phyloP scores from a whole-genome alignment of 2,888 invertebrate genomes.

The Ceramica pisi region DNA sequence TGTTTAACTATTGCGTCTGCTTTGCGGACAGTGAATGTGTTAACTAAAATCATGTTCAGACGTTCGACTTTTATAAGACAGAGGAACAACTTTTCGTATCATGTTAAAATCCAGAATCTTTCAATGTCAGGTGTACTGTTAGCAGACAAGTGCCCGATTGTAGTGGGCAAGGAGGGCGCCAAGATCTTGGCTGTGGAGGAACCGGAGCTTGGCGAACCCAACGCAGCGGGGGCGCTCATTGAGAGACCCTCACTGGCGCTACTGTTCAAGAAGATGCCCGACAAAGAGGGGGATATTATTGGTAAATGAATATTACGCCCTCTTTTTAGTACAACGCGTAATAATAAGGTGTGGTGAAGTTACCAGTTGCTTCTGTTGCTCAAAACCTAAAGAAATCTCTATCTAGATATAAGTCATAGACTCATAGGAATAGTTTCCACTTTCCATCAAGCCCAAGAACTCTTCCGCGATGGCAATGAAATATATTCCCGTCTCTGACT shows the following conservation, averaged over 20 bases:
- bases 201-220: slow-evolving; percentile 76
- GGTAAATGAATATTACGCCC: slow-evolving; percentile 67
- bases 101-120: neutral
- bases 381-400: neutral
- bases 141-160: slow-evolving; percentile 86
- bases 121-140: slow-evolving; percentile 78
- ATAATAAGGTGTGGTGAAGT: neutral
- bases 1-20: no score
- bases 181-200: slow-evolving; percentile 81
- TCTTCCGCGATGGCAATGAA: neutral
- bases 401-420: neutral
- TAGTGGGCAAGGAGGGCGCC: slow-evolving; percentile 80
- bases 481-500: no score
- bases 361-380: neutral
- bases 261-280: slow-evolving; percentile 82
- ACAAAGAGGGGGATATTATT: slow-evolving; percentile 84
- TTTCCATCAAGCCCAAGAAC: neutral
- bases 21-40: no score
- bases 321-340: neutral
- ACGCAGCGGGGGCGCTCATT: slow-evolving; percentile 74
- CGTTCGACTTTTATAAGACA: no score
- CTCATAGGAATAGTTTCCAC: neutral
- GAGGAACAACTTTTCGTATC: no score
- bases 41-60: no score
- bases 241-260: slow-evolving; percentile 85